Base-by-base conservation (phyloP, 2,797 vertebrate genomes). In the Channa striata region DNA sequence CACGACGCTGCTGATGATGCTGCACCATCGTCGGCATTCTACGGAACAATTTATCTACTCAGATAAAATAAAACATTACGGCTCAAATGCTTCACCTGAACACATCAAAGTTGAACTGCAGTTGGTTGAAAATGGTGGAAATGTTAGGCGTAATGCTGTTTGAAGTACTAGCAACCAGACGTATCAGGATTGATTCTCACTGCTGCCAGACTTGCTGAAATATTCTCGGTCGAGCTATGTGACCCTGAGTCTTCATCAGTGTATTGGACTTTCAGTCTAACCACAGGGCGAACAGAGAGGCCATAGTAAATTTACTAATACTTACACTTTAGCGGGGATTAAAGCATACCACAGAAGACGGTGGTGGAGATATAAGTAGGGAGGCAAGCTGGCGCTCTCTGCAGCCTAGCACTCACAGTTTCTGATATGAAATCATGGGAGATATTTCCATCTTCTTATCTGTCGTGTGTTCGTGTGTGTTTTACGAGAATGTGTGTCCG, bases 401-500 rank as follows among this genome's bases (percentile, higher is more conserved):
- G 1, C 57, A 77, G 57, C 33, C 51, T 33, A 40, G 42, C 61
- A 53, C 73, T 74, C 74, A 51, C 40, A 47, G 21, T 49, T 75
- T 79, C 68, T 82, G 65, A 86, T 73, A 67, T 78, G 72, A 85
- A 65, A 83, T 84, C 70, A 82, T 60, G 59, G 67, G 57, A 87
- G 79, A 89, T 81, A 68, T 86, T 83, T 86, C 68, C 72, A 80
- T 70, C 77, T 57, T 67, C 83, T 86, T 90, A 90, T 92, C 84
- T 87, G 68, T 14, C 21, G 17, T 51, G 56, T 33, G 43, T 74
- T 39, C 37, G 63, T 64, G 60, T 66, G 70, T 75, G 57, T 69
- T 79, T 74, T 40, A 57, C 37, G 13, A 3, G 2, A 76, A 64
- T 78, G 72, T 70, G 78, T 78, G 81, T 82, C 65, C 50, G 65